Evolutionary conservation across 2,888 invertebrate species (phyloP).

Genomic region (Drosophila lutescens): DNA sequence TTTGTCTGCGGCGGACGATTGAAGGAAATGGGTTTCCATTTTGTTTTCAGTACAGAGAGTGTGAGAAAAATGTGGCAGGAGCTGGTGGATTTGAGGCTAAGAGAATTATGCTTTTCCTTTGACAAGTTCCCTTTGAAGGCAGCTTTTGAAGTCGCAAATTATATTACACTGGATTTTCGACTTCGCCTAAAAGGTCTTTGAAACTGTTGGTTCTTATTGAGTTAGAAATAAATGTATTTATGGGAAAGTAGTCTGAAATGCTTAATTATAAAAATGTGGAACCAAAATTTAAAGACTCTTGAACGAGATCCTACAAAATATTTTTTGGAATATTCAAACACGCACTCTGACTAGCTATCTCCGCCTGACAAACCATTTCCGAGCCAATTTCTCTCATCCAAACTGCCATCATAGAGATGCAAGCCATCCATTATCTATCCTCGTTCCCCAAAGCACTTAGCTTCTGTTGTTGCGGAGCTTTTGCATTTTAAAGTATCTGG

Average conservation of each 20-base stretch:
- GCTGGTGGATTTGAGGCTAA: slow-evolving; percentile 11
- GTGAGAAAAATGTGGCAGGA: slow-evolving; percentile 1
- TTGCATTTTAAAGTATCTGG: slow-evolving; percentile 57
- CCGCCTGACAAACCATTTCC: slow-evolving; percentile 5
- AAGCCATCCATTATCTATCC: slow-evolving; percentile 54
- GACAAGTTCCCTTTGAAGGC: slow-evolving; percentile 18
- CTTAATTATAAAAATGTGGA: background rate
- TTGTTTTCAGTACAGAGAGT: slow-evolving; percentile 12
- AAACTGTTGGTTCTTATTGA: background rate
- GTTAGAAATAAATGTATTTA: background rate
- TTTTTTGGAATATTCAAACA: background rate
- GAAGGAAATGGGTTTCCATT: slow-evolving; percentile 22
- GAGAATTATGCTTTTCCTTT: slow-evolving; percentile 20
- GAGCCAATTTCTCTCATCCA: background rate
- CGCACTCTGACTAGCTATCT: slow-evolving; percentile 3
- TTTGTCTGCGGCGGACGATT: slow-evolving; percentile 18
- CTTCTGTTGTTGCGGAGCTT: slow-evolving; percentile 52
- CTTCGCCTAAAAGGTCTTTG: slow-evolving; percentile 1
- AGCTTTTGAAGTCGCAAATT: slow-evolving; percentile 30
- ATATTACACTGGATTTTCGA: slow-evolving; percentile 14
- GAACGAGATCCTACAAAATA: background rate
- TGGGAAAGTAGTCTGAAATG: background rate
- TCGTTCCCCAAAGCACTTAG: slow-evolving; percentile 62
- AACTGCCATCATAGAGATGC: slow-evolving; percentile 2
- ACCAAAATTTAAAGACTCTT: background rate